A percentile compares a stretch with the other conserved stretches of the same genome.
Evolutionary conservation across 2,113 vertebrate genomes (phyloP).

Genomic region (Excalfactoria chinensis): DNA sequence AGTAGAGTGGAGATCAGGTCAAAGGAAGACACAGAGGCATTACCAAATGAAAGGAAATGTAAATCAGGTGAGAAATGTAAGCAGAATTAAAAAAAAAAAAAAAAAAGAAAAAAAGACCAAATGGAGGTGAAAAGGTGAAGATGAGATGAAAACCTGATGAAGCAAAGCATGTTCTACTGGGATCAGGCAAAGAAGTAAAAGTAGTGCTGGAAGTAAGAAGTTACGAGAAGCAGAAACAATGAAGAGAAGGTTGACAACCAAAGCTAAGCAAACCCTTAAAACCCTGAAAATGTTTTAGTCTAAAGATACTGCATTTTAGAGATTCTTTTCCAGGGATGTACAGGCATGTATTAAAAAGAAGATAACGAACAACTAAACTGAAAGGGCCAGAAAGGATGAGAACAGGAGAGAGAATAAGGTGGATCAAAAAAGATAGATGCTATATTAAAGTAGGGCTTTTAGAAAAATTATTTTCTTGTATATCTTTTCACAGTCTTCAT

Average conservation of each 20-base stretch:
- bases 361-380: neutral
- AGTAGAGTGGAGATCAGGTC: neutral
- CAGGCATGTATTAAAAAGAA: neutral
- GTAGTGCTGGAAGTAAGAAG: neutral
- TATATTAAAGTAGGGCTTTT: neutral
- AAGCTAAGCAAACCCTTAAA: neutral
- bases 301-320: neutral
- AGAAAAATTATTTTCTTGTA: neutral
- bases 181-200: rapidly evolving
- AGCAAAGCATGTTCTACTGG: neutral
- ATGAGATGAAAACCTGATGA: neutral
- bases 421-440: neutral
- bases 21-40: neutral
- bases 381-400: neutral
- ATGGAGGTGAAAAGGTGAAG: neutral
- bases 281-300: neutral
- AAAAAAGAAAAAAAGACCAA: neutral
- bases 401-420: neutral
- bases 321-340: neutral
- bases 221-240: neutral
- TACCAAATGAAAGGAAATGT: neutral
- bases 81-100: neutral
- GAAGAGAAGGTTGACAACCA: neutral
- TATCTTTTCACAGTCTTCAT: neutral
- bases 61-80: neutral